phyloP scores from a whole-genome alignment of 2,888 invertebrate species.

The Leptopilina drosophilae region DNA sequence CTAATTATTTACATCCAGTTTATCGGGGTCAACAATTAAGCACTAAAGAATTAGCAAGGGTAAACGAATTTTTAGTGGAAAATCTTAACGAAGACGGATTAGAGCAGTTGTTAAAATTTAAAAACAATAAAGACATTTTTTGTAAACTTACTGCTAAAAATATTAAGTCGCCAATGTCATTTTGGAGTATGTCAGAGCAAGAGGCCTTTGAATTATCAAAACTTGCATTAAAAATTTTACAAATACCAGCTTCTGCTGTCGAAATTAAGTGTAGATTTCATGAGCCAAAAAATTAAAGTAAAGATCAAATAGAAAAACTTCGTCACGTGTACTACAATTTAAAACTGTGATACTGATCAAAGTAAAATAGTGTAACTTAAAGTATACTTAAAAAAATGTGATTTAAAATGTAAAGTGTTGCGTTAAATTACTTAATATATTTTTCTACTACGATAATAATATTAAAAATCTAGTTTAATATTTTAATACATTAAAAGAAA shows the following conservation, averaged over 20 bases:
- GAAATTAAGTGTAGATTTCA: neutral
- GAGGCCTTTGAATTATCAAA: neutral
- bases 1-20: neutral
- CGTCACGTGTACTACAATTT: neutral
- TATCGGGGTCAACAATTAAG: neutral
- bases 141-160: neutral
- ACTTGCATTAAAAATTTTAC: neutral
- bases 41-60: neutral
- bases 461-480: neutral
- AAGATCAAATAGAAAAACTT: neutral
- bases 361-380: neutral
- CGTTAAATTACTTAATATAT: neutral
- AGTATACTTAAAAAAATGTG: neutral
- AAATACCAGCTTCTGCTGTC: neutral
- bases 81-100: constrained; percentile 4
- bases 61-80: neutral
- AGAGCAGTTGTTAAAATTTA: neutral
- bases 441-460: neutral
- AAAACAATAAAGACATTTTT: constrained; percentile 9
- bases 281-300: neutral
- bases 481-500: neutral
- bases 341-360: neutral
- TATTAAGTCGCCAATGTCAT: neutral
- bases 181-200: neutral
- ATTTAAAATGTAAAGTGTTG: neutral